These are phyloP conservation scores for Strigamia maritima DNA, from an alignment of 2,888 invertebrate species.

Conservation along the genomic window DNA sequence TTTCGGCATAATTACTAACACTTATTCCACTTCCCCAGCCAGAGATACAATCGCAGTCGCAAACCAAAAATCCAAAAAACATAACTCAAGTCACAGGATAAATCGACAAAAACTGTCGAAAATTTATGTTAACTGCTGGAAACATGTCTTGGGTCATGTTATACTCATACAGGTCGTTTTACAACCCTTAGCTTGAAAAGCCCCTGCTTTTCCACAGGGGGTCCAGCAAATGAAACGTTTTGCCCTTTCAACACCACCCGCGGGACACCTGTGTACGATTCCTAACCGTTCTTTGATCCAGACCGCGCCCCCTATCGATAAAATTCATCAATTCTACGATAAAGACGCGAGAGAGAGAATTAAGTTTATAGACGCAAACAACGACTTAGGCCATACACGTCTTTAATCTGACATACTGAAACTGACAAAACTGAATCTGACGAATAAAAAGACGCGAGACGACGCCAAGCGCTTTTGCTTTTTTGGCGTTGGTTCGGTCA, in stretches of 20 bases:
- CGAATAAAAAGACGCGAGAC: not conserved
- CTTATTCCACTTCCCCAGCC: too few species aligned
- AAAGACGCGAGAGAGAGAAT: not conserved
- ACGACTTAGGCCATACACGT: too few species aligned
- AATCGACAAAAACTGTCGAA: too few species aligned
- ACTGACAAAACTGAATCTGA: too few species aligned
- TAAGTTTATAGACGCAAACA: too few species aligned
- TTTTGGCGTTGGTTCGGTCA: not conserved
- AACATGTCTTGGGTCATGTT: slow-evolving; percentile 13
- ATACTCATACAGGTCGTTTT: not conserved
- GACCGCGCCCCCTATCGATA: not conserved
- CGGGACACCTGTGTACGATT: slow-evolving; percentile 24
- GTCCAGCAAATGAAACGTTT: slow-evolving; percentile 18
- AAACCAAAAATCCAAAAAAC: too few species aligned
- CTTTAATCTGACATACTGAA: too few species aligned
- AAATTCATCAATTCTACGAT: not conserved
- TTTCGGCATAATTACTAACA: too few species aligned
- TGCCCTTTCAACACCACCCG: slow-evolving; percentile 25
- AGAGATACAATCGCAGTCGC: too few species aligned
- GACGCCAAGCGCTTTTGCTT: too few species aligned
- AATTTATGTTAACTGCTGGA: not conserved
- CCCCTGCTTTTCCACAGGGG: not conserved
- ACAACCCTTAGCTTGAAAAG: slow-evolving; percentile 21
- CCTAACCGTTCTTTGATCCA: not conserved
- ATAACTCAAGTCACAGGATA: too few species aligned